Conservation (phyloP, 2,797 vertebrate genomes). For the Danionella dracula region DNA sequence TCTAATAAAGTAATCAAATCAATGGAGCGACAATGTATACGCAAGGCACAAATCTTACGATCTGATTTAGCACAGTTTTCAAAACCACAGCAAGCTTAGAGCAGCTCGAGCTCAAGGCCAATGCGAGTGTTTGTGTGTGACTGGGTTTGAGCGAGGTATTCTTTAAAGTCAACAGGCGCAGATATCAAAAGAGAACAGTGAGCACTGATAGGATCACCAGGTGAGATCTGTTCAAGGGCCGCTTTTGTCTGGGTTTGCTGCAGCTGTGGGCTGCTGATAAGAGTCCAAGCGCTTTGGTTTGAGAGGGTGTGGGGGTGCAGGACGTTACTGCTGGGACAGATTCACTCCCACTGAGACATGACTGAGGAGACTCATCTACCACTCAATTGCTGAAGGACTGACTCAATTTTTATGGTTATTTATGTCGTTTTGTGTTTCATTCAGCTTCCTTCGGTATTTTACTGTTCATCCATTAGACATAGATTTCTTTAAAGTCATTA, state of each 20-base stretch:
- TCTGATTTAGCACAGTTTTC: neutral
- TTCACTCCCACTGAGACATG: conserved; percentile 32
- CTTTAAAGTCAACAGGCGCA: conserved; percentile 54
- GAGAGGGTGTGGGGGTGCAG: neutral
- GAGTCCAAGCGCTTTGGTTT: conserved; percentile 45
- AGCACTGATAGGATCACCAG: conserved; percentile 73
- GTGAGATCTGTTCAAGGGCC: conserved; percentile 64
- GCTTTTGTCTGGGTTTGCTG: conserved; percentile 65
- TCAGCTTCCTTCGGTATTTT: too few relatives aligned
- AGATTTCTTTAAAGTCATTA: too few relatives aligned
- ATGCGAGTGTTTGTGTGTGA: neutral
- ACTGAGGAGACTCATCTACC: conserved; percentile 2
- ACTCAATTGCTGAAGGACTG: neutral
- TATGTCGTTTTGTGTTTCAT: neutral
- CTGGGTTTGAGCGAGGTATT: conserved; percentile 41
- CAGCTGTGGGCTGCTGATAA: conserved; percentile 67
- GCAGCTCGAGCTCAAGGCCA: conserved; percentile 25
- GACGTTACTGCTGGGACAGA: conserved; percentile 31
- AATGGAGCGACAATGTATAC: neutral
- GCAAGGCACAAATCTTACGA: neutral
- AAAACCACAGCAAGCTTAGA: neutral
- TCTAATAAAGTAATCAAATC: neutral
- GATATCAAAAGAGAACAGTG: conserved; percentile 63
- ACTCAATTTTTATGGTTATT: neutral
- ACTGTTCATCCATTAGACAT: too few relatives aligned